A percentile compares a stretch with the other conserved stretches of the same genome.
phyloP scores from a whole-genome alignment of 2,113 vertebrate genomes.

The Caloenas nicobarica region DNA sequence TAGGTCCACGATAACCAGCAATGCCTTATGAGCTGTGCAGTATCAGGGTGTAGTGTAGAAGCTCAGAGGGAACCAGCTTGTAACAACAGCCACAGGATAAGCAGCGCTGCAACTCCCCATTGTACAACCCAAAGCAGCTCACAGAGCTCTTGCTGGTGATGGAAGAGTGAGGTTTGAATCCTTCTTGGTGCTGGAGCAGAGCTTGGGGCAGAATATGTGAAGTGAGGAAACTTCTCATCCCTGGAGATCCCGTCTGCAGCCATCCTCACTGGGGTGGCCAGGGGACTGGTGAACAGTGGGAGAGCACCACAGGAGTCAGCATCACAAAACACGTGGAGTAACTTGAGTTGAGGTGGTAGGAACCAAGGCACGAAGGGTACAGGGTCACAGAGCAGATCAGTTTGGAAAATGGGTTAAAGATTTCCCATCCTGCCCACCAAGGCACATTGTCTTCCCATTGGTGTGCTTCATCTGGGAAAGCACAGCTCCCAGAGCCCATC shows the following conservation, averaged over 20 bases:
- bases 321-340: accelerated
- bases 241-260: neutral
- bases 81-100: neutral
- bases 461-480: neutral
- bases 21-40: neutral
- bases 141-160: neutral
- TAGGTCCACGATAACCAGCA: neutral
- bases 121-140: neutral
- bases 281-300: neutral
- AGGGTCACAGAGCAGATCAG: neutral
- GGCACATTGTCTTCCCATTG: neutral
- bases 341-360: neutral
- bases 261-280: neutral
- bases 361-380: neutral
- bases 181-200: neutral
- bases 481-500: neutral
- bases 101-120: neutral
- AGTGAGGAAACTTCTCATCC: neutral
- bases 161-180: accelerated
- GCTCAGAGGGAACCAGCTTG: neutral
- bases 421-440: neutral
- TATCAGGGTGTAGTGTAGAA: neutral
- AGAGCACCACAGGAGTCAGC: neutral
- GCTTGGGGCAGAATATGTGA: neutral
- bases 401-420: neutral